These are phyloP conservation scores for Tipula helvola DNA, from an alignment of 2,888 invertebrate genomes.

Conservation along the genomic window DNA sequence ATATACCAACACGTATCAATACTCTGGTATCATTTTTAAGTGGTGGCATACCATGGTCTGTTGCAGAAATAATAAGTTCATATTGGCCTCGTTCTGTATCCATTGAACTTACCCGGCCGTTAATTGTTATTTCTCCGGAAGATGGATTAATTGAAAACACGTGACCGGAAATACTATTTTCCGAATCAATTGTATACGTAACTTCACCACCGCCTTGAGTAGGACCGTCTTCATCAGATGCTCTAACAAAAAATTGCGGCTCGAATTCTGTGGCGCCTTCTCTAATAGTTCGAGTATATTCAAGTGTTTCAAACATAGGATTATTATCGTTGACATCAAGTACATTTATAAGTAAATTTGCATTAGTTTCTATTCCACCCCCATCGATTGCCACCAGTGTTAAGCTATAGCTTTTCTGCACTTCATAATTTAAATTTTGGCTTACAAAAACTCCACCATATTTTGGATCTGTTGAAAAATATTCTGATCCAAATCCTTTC, in stretches of 20 bases:
- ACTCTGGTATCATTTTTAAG: conserved; percentile 52
- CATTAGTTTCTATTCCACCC: conserved; percentile 57
- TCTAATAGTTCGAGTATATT: conserved; percentile 61
- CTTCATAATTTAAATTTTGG: conserved; percentile 60
- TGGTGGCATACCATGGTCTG: conserved; percentile 57
- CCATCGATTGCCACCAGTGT: conserved; percentile 72
- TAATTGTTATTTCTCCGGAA: conserved; percentile 57
- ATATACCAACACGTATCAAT: conserved; percentile 61
- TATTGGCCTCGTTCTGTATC: conserved; percentile 65
- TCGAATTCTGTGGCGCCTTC: conserved; percentile 66
- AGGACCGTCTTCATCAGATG: conserved; percentile 62
- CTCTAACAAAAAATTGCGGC: conserved; percentile 67
- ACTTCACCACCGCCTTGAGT: conserved; percentile 57
- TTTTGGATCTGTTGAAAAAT: conserved; percentile 53
- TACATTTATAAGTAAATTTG: conserved; percentile 57
- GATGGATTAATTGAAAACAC: conserved; percentile 52
- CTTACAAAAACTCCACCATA: conserved; percentile 56
- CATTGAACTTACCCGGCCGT: conserved; percentile 51
- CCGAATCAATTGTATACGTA: conserved; percentile 50
- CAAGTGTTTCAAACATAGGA: conserved; percentile 54
- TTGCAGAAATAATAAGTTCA: conserved; percentile 52
- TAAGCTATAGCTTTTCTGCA: conserved; percentile 64
- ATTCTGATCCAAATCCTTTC: conserved; percentile 66
- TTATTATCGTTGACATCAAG: conserved; percentile 66
- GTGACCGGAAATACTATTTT: conserved; percentile 53